Percentiles rank a stretch among this genome's conserved stretches.
Evolutionary conservation across 1,140 invertebrate genomes (phyloP).

Genomic region (Drosophila lacertosa): DNA sequence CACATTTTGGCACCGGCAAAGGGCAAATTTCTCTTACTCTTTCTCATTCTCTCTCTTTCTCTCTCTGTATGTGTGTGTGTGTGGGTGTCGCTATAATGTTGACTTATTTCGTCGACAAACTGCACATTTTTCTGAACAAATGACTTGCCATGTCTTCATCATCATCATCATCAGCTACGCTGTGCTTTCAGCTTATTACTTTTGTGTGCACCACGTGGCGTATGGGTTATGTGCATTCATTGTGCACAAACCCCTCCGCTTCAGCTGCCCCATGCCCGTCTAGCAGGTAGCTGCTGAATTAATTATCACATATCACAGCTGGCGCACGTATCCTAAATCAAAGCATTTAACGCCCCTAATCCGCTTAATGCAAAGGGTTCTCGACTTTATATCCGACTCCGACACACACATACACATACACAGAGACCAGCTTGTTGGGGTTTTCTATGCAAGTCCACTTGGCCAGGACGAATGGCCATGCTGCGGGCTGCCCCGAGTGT

Average conservation of each 20-base stretch:
- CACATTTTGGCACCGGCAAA: constrained; percentile 17
- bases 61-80: background rate
- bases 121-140: constrained; percentile 61
- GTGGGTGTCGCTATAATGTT: constrained; percentile 38
- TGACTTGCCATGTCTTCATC: constrained; percentile 66
- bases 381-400: constrained; percentile 6
- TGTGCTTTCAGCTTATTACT: constrained; percentile 78
- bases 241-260: background rate
- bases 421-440: constrained; percentile 2
- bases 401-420: background rate
- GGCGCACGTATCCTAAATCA: constrained; percentile 76
- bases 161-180: constrained; percentile 27
- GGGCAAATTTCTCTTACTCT: constrained; percentile 1
- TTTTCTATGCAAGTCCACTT: constrained; percentile 20
- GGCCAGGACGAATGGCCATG: background rate
- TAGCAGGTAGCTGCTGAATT: constrained; percentile 61
- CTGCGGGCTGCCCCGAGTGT: constrained; percentile 5
- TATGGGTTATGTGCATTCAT: constrained; percentile 26
- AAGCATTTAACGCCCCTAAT: constrained; percentile 76
- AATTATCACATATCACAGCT: constrained; percentile 74
- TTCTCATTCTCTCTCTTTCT: background rate
- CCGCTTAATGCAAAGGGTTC: constrained; percentile 65
- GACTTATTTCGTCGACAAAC: constrained; percentile 72
- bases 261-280: background rate
- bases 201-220: constrained; percentile 41